Evolutionary conservation across 2,113 vertebrate species (phyloP), one percentile per base, ranked within the genome.

Genomic region (Mormyrus lacerda): DNA sequence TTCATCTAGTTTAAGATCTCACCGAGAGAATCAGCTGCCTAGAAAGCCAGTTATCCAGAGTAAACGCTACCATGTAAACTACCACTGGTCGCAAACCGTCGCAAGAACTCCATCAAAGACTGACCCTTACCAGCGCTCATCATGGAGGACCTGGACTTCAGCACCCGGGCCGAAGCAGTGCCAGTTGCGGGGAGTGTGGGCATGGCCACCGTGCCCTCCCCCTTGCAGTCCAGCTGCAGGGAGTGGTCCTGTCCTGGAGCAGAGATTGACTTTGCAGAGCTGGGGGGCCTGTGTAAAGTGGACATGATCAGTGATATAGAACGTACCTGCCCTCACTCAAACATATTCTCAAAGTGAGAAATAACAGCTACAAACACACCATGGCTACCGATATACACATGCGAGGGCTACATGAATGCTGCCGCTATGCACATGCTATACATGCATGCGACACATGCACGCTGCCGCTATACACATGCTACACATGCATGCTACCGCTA

Each of bases 161-260:
- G 93, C 91, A 94, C 94, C 7, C 88, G 93, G 42, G 90, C 95
- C 88, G 76, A 94, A 97, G 95, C 31, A 92, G 94, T 93, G 83
- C 97, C 91, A 0, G 96, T 89, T 91, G 95, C 94, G 0, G 96
- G 92, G 11, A 82, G 94, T 19, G 91, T 92, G 0, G 94, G 91
- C 89, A 90, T 91, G 91, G 90, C 88, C 61, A 93, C 93, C 0
- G 97, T 98, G 3, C 98, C 98, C 79, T 98, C 97, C 0, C 98
- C 98, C 94, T 99, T 99, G 90, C 98, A 97, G 91, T 98, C 98
- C 95, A 98, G 96, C 95, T 99, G 98, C 91, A 99, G 94, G 91
- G 97, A 97, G 2, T 96, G 96, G 89, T 99, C 98, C 88, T 96
- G 97, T 42, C 98, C 97, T 0, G 98, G 95, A 79, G 99, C 94